phyloP scores from a whole-genome alignment of 2,888 invertebrate species.

The Pristionchus maxplancki region DNA sequence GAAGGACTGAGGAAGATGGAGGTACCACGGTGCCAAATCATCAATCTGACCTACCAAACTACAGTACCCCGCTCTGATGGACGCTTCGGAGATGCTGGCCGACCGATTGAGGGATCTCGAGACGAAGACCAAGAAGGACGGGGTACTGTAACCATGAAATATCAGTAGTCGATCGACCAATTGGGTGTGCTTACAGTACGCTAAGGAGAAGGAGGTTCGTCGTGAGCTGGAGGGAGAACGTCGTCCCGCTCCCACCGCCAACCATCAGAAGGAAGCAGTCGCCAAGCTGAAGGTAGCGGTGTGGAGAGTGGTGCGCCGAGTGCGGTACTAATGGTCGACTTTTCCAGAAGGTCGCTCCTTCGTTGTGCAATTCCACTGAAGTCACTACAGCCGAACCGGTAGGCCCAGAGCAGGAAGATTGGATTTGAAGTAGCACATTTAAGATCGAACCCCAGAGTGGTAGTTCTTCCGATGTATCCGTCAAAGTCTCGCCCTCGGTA shows the following conservation, averaged over 20 bases:
- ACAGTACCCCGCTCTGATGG: slow-evolving; percentile 43
- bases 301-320: background rate
- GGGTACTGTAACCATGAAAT: background rate
- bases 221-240: slow-evolving; percentile 43
- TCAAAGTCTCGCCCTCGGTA: background rate
- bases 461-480: background rate
- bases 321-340: background rate
- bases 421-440: background rate
- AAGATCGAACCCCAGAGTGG: background rate
- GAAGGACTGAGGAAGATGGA: slow-evolving; percentile 41
- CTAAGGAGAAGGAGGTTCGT: slow-evolving; percentile 6
- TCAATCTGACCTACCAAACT: background rate
- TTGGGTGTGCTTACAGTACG: slow-evolving; percentile 26
- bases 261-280: background rate
- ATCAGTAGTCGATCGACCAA: slow-evolving; percentile 5
- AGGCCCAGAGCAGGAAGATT: background rate
- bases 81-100: slow-evolving; percentile 29
- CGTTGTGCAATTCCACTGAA: background rate
- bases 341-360: slow-evolving; percentile 22
- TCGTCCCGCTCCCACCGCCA: background rate
- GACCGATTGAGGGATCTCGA: slow-evolving; percentile 30
- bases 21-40: slow-evolving; percentile 4
- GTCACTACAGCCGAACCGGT: background rate
- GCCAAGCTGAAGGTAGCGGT: slow-evolving; percentile 45
- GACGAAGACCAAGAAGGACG: slow-evolving; percentile 36